phyloP scores from a whole-genome alignment of 2,797 vertebrate species.

The Xenentodon cancila region DNA sequence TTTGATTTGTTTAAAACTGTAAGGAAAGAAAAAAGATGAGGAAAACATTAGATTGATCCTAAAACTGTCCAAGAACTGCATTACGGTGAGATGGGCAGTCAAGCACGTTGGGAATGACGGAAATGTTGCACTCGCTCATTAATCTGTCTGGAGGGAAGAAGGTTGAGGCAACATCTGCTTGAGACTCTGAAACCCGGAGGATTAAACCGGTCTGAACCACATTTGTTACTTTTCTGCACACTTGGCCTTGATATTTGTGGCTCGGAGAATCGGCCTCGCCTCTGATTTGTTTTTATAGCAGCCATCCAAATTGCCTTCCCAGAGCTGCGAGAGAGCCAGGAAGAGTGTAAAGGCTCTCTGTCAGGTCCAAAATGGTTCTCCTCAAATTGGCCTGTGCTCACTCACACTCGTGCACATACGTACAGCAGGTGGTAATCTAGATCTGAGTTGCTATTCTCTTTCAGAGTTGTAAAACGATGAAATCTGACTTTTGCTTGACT shows the following conservation, averaged over 20 bases:
- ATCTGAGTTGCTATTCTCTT: constrained; percentile 27
- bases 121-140: constrained; percentile 24
- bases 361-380: constrained; percentile 62
- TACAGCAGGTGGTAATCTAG: constrained; percentile 6
- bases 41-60: too few species aligned
- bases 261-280: constrained; percentile 60
- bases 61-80: too few species aligned
- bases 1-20: too few species aligned
- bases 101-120: background rate
- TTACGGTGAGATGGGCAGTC: too few species aligned
- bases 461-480: constrained; percentile 21
- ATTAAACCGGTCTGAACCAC: constrained; percentile 68
- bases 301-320: constrained; percentile 72
- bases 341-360: constrained; percentile 59
- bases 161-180: background rate
- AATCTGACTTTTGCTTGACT: constrained; percentile 4
- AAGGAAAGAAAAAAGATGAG: too few species aligned
- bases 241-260: constrained; percentile 64
- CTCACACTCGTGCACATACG: constrained; percentile 17
- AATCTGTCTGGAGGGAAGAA: constrained; percentile 22
- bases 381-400: constrained; percentile 45
- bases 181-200: constrained; percentile 50
- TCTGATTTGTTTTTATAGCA: constrained; percentile 73
- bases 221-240: constrained; percentile 74
- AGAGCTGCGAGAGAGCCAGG: constrained; percentile 48